phyloP scores from a whole-genome alignment of 2,888 invertebrate genomes.

The Pelosia muscerda region DNA sequence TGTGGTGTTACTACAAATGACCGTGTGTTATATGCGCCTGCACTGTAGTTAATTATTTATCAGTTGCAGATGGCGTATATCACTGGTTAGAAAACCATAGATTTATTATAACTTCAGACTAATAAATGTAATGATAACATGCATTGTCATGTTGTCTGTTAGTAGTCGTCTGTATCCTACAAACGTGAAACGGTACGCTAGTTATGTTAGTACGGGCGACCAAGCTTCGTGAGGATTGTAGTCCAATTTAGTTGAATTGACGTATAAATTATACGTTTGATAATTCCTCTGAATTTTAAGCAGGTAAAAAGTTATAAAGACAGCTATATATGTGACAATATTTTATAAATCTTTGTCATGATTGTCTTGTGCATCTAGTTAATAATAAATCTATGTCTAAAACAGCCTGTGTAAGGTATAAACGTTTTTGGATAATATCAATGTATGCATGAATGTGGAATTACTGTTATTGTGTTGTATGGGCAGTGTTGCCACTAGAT shows the following conservation, averaged over 20 bases:
- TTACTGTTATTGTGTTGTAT: conserved; percentile 57
- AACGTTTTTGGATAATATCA: conserved; percentile 51
- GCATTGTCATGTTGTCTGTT: neutral
- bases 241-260: neutral
- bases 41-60: neutral
- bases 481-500: conserved; percentile 59
- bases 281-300: neutral
- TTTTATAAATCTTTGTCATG: neutral
- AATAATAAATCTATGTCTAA: conserved; percentile 15
- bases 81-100: conserved; percentile 6
- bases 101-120: conserved; percentile 10
- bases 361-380: neutral
- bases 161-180: too few relatives aligned
- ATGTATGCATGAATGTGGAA: conserved; percentile 52
- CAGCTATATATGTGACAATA: neutral
- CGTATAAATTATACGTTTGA: neutral
- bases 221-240: neutral
- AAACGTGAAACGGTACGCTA: neutral
- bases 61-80: neutral
- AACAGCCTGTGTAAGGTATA: conserved; percentile 31
- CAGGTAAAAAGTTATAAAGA: neutral
- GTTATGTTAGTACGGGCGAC: neutral
- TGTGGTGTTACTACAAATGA: neutral
- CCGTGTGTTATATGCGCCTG: neutral
- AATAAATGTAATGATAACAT: neutral